Percentiles rank a stretch among this genome's conserved stretches.
These are phyloP conservation scores for Thecocarcelia acutangulata DNA, from an alignment of 2,888 invertebrate species.

Conservation along the genomic window DNA sequence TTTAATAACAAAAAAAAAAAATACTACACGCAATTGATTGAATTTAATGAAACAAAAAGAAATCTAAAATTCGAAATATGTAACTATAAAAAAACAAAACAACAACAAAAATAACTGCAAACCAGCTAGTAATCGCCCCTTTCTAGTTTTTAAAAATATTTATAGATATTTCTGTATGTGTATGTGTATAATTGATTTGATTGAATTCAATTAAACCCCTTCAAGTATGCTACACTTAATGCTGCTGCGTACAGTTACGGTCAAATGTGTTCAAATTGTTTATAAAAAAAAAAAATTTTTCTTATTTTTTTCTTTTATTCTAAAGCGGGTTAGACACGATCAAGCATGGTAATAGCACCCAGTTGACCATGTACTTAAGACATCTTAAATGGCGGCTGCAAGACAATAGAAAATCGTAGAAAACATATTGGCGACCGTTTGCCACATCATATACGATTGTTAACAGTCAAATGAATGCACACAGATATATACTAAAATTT, in stretches of 20 bases:
- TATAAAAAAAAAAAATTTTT: background rate
- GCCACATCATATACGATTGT: too few species aligned
- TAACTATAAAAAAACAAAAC: background rate
- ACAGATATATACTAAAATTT: too few species aligned
- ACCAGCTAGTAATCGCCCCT: constrained; percentile 73
- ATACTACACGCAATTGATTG: constrained; percentile 37
- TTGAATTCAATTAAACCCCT: constrained; percentile 38
- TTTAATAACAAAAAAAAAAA: constrained; percentile 69
- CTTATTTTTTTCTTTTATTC: too few species aligned
- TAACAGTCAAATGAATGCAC: too few species aligned
- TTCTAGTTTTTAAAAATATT: constrained; percentile 56
- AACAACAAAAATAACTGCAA: constrained; percentile 57
- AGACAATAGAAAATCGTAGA: too few species aligned
- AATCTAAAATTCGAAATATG: constrained; percentile 20
- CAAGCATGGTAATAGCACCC: too few species aligned
- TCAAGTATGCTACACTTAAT: constrained; percentile 48
- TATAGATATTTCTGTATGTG: constrained; percentile 59
- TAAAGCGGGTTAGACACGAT: too few species aligned
- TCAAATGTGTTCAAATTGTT: constrained; percentile 31
- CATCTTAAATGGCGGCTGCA: too few species aligned
- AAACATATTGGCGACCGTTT: too few species aligned
- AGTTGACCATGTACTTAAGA: too few species aligned
- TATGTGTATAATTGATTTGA: constrained; percentile 32
- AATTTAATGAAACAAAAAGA: constrained; percentile 28
- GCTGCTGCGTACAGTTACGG: constrained; percentile 55